Evolutionary conservation across 23 tunicate genomes (phyloP).

Genomic region (Trididemnum clinides): DNA sequence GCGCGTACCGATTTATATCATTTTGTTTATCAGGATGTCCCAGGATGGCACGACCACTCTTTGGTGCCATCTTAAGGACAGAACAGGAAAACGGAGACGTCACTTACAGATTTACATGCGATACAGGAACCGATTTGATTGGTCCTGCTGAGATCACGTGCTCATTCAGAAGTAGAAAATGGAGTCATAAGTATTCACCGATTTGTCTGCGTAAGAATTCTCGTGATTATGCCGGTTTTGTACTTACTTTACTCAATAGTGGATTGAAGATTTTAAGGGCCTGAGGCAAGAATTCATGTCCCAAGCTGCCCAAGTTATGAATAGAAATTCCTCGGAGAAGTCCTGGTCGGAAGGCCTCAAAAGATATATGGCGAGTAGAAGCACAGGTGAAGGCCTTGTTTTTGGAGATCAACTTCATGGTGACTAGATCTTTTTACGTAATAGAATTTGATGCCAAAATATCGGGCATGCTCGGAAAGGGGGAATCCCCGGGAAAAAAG

Average conservation of each 20-base stretch:
- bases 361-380: too few species aligned
- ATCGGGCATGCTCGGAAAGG: too few species aligned
- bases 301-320: too few species aligned
- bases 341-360: too few species aligned
- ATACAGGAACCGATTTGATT: not conserved
- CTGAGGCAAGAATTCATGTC: too few species aligned
- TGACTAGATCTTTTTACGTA: too few species aligned
- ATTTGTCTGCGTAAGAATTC: slow-evolving; percentile 13
- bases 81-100: not conserved
- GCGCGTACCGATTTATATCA: too few species aligned
- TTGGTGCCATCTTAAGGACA: not conserved
- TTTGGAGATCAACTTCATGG: too few species aligned
- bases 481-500: too few species aligned
- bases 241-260: not conserved
- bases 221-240: not conserved
- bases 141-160: not conserved
- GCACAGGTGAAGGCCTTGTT: too few species aligned
- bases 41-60: not conserved
- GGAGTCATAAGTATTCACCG: not conserved
- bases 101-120: not conserved
- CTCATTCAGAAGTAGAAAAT: not conserved
- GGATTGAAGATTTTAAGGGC: not conserved
- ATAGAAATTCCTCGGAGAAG: too few species aligned
- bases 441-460: too few species aligned
- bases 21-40: not conserved